These are phyloP conservation scores for Blera fallax DNA, from an alignment of 2,888 invertebrate species.

Conservation along the genomic window DNA sequence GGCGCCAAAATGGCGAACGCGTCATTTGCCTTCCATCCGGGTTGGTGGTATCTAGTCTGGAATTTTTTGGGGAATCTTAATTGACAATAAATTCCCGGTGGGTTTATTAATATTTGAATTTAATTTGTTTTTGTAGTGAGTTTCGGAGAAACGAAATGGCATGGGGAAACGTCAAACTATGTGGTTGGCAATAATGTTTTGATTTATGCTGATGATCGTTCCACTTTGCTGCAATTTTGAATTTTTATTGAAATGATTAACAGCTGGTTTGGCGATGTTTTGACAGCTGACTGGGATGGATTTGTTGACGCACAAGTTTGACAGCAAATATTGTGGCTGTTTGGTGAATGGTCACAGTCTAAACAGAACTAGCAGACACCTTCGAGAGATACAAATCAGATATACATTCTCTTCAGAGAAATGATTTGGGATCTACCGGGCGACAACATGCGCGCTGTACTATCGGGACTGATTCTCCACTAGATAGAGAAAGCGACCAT, in stretches of 20 bases:
- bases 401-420: too few species aligned
- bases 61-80: constrained; percentile 68
- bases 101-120: constrained; percentile 34
- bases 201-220: constrained; percentile 22
- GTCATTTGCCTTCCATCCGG: constrained; percentile 29
- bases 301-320: neutral
- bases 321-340: too few species aligned
- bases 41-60: constrained; percentile 24
- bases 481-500: too few species aligned
- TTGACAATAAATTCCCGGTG: constrained; percentile 64
- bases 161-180: neutral
- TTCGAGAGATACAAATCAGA: too few species aligned
- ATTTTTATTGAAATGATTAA: neutral
- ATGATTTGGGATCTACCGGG: too few species aligned
- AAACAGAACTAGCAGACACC: too few species aligned
- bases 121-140: neutral
- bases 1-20: constrained; percentile 59
- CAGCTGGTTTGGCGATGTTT: neutral
- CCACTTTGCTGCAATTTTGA: constrained; percentile 7
- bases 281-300: neutral
- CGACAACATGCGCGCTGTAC: too few species aligned
- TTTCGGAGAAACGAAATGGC: neutral
- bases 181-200: neutral
- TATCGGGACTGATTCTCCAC: too few species aligned
- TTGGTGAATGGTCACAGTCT: too few species aligned